Conservation (phyloP, 2,797 vertebrate species). For the Amblyopsis hoosieri region DNA sequence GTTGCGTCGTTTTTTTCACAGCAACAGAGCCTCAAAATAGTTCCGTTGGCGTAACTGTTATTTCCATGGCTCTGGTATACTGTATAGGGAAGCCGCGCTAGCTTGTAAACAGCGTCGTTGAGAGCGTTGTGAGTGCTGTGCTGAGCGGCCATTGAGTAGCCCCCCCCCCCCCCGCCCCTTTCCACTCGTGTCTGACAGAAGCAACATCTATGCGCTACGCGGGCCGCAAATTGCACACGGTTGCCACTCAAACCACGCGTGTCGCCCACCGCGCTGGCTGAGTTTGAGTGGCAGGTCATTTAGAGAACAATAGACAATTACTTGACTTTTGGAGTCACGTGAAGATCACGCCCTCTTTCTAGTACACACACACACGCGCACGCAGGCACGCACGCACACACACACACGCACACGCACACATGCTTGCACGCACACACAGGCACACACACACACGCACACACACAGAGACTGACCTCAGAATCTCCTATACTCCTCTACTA, state of each 20-base stretch:
- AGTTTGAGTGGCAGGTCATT: slow-evolving; percentile 61
- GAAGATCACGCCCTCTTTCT: slow-evolving; percentile 33
- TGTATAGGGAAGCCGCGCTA: not conserved
- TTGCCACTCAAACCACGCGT: slow-evolving; percentile 65
- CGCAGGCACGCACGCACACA: not conserved
- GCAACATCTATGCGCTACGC: slow-evolving; percentile 27
- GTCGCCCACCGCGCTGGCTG: slow-evolving; percentile 42
- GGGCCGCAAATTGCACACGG: slow-evolving; percentile 57
- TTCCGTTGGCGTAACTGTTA: no score
- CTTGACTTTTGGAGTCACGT: slow-evolving; percentile 25
- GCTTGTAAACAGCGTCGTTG: slow-evolving; percentile 44
- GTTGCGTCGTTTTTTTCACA: no score
- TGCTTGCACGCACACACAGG: not conserved
- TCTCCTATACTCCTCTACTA: not conserved
- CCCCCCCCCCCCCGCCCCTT: slow-evolving; percentile 7
- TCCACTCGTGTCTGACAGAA: slow-evolving; percentile 52
- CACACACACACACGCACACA: not conserved
- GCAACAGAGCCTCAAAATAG: no score
- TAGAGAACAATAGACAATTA: slow-evolving; percentile 62
- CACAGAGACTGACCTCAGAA: slow-evolving; percentile 5
- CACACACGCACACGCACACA: not conserved
- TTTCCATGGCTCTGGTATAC: no score
- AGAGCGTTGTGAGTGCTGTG: slow-evolving; percentile 32
- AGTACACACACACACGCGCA: not conserved
- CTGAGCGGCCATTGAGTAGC: slow-evolving; percentile 48